phyloP scores from a whole-genome alignment of 2,888 invertebrate genomes.

The Cylloceria caligata region DNA sequence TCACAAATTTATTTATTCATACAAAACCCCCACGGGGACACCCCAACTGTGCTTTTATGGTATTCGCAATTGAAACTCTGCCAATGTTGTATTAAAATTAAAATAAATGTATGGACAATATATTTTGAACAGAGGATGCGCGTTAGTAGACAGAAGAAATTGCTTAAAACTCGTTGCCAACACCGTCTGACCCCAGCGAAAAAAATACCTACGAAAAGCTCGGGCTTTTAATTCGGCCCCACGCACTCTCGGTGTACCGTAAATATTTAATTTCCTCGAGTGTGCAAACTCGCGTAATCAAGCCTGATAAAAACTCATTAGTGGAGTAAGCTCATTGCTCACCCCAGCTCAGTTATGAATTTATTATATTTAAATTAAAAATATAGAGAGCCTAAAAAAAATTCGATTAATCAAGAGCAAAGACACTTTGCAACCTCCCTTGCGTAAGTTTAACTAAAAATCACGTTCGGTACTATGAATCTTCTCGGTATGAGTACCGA shows the following conservation, averaged over 20 bases:
- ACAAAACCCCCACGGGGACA: conserved; percentile 22
- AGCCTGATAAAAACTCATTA: conserved; percentile 36
- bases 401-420: conserved; percentile 47
- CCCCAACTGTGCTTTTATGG: conserved; percentile 16
- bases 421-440: conserved; percentile 31
- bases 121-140: neutral
- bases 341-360: conserved; percentile 34
- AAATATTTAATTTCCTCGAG: conserved; percentile 50
- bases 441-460: conserved; percentile 38
- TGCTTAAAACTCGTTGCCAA: neutral
- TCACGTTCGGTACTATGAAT: conserved; percentile 54
- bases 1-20: conserved; percentile 55
- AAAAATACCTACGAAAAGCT: conserved; percentile 14
- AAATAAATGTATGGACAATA: neutral
- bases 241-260: conserved; percentile 42
- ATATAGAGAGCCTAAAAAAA: conserved; percentile 19
- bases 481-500: neutral
- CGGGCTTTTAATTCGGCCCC: conserved; percentile 43
- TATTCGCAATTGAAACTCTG: conserved; percentile 35
- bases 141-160: conserved; percentile 14
- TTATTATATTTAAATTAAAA: conserved; percentile 54
- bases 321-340: conserved; percentile 31
- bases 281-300: conserved; percentile 23
- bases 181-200: neutral
- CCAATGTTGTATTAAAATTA: neutral